phyloP scores from a whole-genome alignment of 92 coral and sea anemone species.

The Paragorgia papillata region DNA sequence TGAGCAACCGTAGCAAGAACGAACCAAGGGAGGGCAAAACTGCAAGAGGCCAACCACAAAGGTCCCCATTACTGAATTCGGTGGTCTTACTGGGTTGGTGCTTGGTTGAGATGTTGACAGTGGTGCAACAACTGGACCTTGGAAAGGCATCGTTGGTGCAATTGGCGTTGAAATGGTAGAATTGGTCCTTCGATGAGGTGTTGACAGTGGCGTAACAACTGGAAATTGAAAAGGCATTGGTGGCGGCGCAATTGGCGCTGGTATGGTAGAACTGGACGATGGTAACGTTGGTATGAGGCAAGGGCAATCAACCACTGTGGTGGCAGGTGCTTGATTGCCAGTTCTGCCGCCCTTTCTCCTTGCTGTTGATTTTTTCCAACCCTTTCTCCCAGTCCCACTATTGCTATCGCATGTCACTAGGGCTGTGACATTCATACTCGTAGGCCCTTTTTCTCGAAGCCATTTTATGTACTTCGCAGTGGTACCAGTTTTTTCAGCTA shows the following conservation, averaged over 20 bases:
- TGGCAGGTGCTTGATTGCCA: neutral
- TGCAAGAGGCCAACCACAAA: conserved; percentile 2
- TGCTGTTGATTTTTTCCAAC: conserved; percentile 6
- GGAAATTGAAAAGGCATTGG: too few species aligned
- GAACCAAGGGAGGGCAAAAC: too few species aligned
- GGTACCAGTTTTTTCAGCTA: conserved; percentile 26
- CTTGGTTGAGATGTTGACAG: too few species aligned
- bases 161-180: too few species aligned
- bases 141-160: too few species aligned
- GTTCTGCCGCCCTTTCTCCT: neutral
- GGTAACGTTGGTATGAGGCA: too few species aligned
- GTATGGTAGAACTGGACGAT: too few species aligned
- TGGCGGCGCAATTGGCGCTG: too few species aligned
- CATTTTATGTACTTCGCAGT: conserved; percentile 34
- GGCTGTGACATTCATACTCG: conserved; percentile 25
- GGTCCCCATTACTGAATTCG: neutral
- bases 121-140: too few species aligned
- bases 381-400: conserved; percentile 51
- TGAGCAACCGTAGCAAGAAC: conserved; percentile 33
- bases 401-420: conserved; percentile 33
- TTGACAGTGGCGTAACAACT: too few species aligned
- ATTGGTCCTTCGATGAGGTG: too few species aligned
- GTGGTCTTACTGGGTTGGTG: too few species aligned
- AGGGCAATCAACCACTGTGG: neutral
- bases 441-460: conserved; percentile 11